phyloP scores from a whole-genome alignment of 2,113 vertebrate genomes.

The Suricata suricatta region DNA sequence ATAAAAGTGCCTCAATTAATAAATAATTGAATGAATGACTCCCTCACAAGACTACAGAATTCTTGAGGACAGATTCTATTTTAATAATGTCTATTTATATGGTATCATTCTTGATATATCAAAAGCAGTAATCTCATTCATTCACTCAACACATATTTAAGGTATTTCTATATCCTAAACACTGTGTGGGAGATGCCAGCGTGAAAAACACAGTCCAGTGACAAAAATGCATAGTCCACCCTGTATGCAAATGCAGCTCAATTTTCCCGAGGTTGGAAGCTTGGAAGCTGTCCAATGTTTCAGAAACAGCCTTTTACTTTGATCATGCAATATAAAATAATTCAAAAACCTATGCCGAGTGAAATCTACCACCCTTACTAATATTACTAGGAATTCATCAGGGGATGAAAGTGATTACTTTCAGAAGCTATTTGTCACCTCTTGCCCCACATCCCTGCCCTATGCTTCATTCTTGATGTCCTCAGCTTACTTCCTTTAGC shows the following conservation, averaged over 20 bases:
- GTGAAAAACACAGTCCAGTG: background rate
- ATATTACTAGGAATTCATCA: background rate
- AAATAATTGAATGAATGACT: background rate
- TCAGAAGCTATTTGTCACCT: background rate
- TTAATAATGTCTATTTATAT: background rate
- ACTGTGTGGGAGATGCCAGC: background rate
- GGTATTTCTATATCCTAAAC: background rate
- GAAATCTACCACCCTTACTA: background rate
- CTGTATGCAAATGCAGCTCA: background rate
- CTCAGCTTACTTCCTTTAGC: background rate
- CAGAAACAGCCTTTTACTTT: background rate
- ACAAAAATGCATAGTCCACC: background rate
- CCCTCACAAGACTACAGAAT: background rate
- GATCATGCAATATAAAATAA: background rate
- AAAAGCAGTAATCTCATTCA: background rate
- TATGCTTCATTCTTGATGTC: background rate
- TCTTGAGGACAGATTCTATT: background rate
- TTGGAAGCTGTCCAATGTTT: background rate
- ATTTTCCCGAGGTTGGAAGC: background rate
- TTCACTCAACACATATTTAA: background rate
- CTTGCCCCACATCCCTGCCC: background rate
- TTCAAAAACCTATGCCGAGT: background rate
- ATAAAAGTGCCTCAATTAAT: background rate
- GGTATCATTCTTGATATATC: background rate
- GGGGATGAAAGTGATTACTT: background rate